A percentile compares a stretch with the other conserved stretches of the same genome.
These are phyloP conservation scores for Drosophila birchii DNA, from an alignment of 2,888 invertebrate genomes.

Conservation along the genomic window DNA sequence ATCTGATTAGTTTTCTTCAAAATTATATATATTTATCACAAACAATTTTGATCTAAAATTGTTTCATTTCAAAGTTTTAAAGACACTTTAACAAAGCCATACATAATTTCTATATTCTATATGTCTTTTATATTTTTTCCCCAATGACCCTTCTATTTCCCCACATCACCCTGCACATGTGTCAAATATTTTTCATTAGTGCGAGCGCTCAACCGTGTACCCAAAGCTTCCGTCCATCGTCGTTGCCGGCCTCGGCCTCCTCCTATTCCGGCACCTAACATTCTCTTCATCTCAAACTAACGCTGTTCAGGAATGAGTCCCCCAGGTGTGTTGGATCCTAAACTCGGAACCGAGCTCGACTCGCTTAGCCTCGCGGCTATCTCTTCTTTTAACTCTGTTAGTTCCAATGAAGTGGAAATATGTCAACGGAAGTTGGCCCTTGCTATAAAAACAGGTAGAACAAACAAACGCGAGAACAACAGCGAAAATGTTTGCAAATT, in stretches of 20 bases:
- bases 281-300: neutral
- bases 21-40: too few species aligned
- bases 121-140: neutral
- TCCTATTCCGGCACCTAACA: slow-evolving; percentile 12
- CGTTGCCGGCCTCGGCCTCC: slow-evolving; percentile 27
- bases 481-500: slow-evolving; percentile 42
- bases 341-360: slow-evolving; percentile 3
- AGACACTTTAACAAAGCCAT: neutral
- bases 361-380: slow-evolving; percentile 58
- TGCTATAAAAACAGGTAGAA: slow-evolving; percentile 49
- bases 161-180: slow-evolving; percentile 44
- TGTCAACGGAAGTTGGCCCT: slow-evolving; percentile 78
- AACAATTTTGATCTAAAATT: neutral
- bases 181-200: slow-evolving; percentile 76
- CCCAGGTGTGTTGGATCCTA: slow-evolving; percentile 35
- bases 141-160: neutral
- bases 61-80: neutral
- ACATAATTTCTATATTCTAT: neutral
- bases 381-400: slow-evolving; percentile 56
- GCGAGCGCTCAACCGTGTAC: slow-evolving; percentile 45
- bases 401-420: slow-evolving; percentile 79
- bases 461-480: slow-evolving; percentile 26
- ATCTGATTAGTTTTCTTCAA: too few species aligned
- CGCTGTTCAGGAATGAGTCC: slow-evolving; percentile 59
- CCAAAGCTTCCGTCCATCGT: slow-evolving; percentile 57